A percentile compares a stretch with the other conserved stretches of the same genome.
Evolutionary conservation across 2,888 invertebrate genomes (phyloP).

Genomic region (Busseola fusca): DNA sequence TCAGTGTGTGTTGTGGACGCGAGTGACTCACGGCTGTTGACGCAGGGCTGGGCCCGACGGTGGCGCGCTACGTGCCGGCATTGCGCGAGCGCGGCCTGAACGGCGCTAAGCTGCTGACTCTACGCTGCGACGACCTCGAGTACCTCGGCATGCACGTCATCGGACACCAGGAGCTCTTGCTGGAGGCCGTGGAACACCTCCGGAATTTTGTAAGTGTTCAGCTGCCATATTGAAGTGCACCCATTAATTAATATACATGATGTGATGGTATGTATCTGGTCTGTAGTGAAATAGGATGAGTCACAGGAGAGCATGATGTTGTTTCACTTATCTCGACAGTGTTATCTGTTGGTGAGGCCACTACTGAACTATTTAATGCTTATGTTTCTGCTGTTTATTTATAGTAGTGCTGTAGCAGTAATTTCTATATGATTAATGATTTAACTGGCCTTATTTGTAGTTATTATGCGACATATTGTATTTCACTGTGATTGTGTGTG

Average conservation of each 20-base stretch:
- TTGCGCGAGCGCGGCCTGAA: conserved; percentile 94
- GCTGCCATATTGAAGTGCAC: background rate
- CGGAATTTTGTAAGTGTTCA: conserved; percentile 93
- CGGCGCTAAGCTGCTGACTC: conserved; percentile 94
- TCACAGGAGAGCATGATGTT: conserved; percentile 47
- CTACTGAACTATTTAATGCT: conserved; percentile 48
- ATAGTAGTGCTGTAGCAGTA: conserved; percentile 45
- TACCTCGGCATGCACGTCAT: conserved; percentile 95
- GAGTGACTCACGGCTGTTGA: conserved; percentile 69
- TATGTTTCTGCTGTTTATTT: conserved; percentile 47
- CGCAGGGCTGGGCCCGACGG: conserved; percentile 93
- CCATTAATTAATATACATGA: background rate
- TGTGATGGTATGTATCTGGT: background rate
- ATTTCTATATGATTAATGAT: conserved; percentile 41
- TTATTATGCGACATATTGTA: conserved; percentile 22
- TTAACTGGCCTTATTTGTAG: conserved; percentile 27
- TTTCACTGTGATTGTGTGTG: conserved; percentile 39
- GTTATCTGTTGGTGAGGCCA: conserved; percentile 57
- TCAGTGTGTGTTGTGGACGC: conserved; percentile 91
- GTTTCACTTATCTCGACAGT: conserved; percentile 56
- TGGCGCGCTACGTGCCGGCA: conserved; percentile 93
- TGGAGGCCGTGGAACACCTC: conserved; percentile 97
- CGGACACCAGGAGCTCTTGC: conserved; percentile 97
- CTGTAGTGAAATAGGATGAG: conserved; percentile 45
- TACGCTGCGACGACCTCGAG: conserved; percentile 96